Evolutionary conservation across 2,113 vertebrate species (phyloP).

Genomic region (Oryzias javanicus): DNA sequence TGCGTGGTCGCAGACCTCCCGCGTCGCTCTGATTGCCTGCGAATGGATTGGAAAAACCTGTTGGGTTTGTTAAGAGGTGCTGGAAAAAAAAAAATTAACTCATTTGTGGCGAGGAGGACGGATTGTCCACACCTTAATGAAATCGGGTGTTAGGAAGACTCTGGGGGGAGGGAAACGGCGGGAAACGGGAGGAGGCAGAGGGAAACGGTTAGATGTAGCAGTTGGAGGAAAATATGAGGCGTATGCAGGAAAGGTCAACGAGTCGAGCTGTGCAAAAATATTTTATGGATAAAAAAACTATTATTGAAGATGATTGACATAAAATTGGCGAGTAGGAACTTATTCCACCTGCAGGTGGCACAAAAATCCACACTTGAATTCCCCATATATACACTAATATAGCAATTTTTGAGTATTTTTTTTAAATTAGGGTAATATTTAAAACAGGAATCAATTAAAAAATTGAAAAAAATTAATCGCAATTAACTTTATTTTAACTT

Average conservation of each 20-base stretch:
- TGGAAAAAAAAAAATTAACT: slow-evolving; percentile 24
- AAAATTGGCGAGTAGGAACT: background rate
- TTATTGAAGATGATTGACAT: no score
- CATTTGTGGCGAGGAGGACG: slow-evolving; percentile 37
- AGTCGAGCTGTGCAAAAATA: background rate
- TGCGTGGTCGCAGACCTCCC: slow-evolving; percentile 50
- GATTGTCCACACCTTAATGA: slow-evolving; percentile 23
- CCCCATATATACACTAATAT: no score
- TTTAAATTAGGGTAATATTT: no score
- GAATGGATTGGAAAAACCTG: slow-evolving; percentile 42
- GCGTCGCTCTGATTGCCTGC: slow-evolving; percentile 50
- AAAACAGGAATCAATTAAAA: no score
- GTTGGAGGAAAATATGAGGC: slow-evolving; percentile 1
- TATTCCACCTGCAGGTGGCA: background rate
- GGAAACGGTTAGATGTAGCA: slow-evolving; percentile 2
- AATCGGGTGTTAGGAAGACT: slow-evolving; percentile 25
- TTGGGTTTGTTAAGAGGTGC: slow-evolving; percentile 47
- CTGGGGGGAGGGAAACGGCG: slow-evolving; percentile 1
- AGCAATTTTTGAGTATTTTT: no score
- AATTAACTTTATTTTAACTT: no score
- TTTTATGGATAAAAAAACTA: background rate
- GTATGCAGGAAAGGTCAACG: background rate
- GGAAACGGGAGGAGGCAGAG: slow-evolving; percentile 6
- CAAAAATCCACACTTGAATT: background rate
- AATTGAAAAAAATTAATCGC: no score